Base-by-base conservation (phyloP, 53 echinoderm and acorn worm genomes). In the Pentamera pediparva region DNA sequence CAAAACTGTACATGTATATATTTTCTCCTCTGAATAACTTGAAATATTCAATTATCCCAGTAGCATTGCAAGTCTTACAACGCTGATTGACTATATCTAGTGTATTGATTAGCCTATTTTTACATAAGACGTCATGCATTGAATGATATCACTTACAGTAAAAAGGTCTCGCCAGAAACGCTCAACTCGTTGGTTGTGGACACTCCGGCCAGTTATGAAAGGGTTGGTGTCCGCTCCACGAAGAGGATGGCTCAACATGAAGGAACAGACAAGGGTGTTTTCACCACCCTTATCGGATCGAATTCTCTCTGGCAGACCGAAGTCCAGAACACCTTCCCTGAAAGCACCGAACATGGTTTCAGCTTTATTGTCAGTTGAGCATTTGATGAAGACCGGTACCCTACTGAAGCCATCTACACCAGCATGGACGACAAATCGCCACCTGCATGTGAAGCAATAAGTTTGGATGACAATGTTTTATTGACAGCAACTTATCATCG, bases 391-490 rank as follows among this genome's bases (percentile, higher is more conserved):
- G 0, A 82, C 82, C 31, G 79, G 51, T 5, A 62, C 52, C 19
- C 82, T 48, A 22, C 89, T 89, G 49, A 56, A 85, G 0, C 89
- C 89, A 62, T 89, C 89, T 15, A 89, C 59, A 19, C 78, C 85
- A 20, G 85, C 86, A 51, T 89, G 86, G 3, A 82, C 76, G 3
- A 89, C 90, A 62, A 89, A 75, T 15, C 79, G 40, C 82, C 86
- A 89, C 61, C 82, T 59, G 82, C 82, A 32, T 21, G 50, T 37
- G 4, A 45, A 34, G n/a, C n/a, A n/a, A n/a, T n/a, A n/a, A n/a
- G n/a, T n/a, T n/a, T n/a, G n/a, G n/a, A n/a, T n/a, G n/a, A n/a
- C n/a, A n/a, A n/a, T n/a, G n/a, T n/a, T n/a, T n/a, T n/a, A n/a
- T n/a, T n/a, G n/a, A n/a, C n/a, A n/a, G n/a, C n/a, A n/a, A n/a